Base-by-base conservation (phyloP, 1,140 invertebrate genomes). In the Drosophila nasuta region DNA sequence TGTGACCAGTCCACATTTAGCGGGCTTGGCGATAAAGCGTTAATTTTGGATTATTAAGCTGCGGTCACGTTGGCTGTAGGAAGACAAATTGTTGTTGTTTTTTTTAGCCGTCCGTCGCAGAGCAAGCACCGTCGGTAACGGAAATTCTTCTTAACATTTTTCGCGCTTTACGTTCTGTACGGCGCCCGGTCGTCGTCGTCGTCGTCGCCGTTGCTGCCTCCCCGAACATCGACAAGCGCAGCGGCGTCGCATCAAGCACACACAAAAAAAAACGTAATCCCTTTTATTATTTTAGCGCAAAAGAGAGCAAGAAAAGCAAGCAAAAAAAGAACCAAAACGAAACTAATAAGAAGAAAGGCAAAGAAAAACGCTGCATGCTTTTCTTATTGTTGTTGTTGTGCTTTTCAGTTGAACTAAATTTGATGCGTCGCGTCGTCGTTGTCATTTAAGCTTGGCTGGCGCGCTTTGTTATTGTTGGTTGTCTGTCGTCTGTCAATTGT, bases 91-190 rank as follows among this genome's bases (percentile, higher is more conserved):
- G 65, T 74, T 74, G 71, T 60, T 74, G 64, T 74, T 62, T 64
- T 70, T 54, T 60, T 30, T 56, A 11, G 57, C 67, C 45, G 35
- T 38, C 35, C 35, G 60, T 63, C 57, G 69, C 64, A 65, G 48
- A 59, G 78, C 75, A 66, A 74, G 78, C 71, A 75, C 69, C 65
- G 81, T 82, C 77, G 77, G 57, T 86, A 85, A 85, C 82, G 78
- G 82, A 75, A 78, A 66, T 74, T 72, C 51, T 74, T 54, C 59
- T 63, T 48, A 67, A 83, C 35, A 38, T 68, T 64, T 66, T 80
- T 76, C 58, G 71, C 79, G 70, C 63, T 64, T 51, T 63, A 75
- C 72, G 59, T 71, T 63, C 49, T 64, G 25, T 43, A 58, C 71
- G 71, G 65, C 71, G 71, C 48, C 65, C 65, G 57, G n/a, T n/a